These are phyloP conservation scores for Apodemia mormo DNA, from an alignment of 2,888 invertebrate genomes.

Conservation along the genomic window DNA sequence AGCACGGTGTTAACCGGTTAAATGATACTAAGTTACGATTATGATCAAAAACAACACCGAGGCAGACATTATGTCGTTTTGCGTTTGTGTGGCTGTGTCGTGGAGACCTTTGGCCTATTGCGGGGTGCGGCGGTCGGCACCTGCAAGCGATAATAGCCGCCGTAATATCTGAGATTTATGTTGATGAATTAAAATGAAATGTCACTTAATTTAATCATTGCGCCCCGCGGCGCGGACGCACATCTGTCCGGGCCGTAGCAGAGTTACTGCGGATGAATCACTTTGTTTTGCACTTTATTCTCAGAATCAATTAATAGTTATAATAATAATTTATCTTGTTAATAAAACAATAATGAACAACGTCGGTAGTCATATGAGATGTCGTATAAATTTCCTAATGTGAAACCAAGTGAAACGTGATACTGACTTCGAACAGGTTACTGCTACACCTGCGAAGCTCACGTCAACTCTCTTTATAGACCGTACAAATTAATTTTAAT, in stretches of 20 bases:
- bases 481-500: constrained; percentile 57
- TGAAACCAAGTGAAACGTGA: constrained; percentile 78
- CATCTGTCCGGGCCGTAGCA: constrained; percentile 54
- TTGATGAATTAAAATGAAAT: constrained; percentile 72
- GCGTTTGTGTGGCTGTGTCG: constrained; percentile 44
- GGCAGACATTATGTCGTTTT: constrained; percentile 56
- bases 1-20: constrained; percentile 25
- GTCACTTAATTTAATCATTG: constrained; percentile 74
- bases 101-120: constrained; percentile 55
- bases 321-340: constrained; percentile 72
- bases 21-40: constrained; percentile 32
- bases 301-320: constrained; percentile 74
- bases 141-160: constrained; percentile 42
- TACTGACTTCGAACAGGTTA: constrained; percentile 65
- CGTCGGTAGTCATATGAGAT: constrained; percentile 74
- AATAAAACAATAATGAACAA: constrained; percentile 77
- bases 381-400: constrained; percentile 80
- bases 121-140: constrained; percentile 52
- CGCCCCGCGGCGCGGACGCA: constrained; percentile 60
- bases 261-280: constrained; percentile 70
- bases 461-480: constrained; percentile 66
- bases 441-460: constrained; percentile 65
- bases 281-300: constrained; percentile 76
- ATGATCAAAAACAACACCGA: constrained; percentile 30
- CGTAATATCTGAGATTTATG: constrained; percentile 69